Conservation (phyloP, 1,140 invertebrate genomes). For the Protaetia brevitarsis region DNA sequence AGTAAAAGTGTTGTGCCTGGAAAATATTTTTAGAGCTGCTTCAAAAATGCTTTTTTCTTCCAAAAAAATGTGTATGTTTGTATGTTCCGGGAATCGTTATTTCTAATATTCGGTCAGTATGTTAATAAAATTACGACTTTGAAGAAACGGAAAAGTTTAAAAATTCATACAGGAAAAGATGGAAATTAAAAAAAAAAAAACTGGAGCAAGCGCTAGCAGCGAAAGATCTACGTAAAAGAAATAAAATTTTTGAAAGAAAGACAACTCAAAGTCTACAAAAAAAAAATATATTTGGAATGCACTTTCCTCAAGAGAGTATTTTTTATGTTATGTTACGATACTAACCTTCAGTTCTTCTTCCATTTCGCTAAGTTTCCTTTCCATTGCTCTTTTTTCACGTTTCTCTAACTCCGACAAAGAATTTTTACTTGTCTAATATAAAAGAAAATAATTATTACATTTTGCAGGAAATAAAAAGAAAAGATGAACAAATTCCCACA, state of each 20-base stretch:
- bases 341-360: conserved; percentile 96
- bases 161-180: conserved; percentile 3
- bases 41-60: conserved; percentile 4
- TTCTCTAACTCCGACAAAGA: conserved; percentile 81
- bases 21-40: background rate
- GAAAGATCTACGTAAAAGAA: conserved; percentile 11
- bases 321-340: conserved; percentile 17
- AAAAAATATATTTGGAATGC: conserved; percentile 6
- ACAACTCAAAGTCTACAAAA: background rate
- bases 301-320: background rate
- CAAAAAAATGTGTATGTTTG: background rate
- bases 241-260: conserved; percentile 17
- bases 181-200: conserved; percentile 20
- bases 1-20: too few species aligned
- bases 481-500: background rate
- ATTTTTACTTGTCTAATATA: conserved; percentile 66
- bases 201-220: conserved; percentile 23
- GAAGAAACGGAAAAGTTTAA: background rate
- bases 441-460: conserved; percentile 30
- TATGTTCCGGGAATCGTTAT: background rate
- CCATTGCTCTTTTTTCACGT: conserved; percentile 88
- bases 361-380: conserved; percentile 94
- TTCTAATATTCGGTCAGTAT: background rate
- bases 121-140: conserved; percentile 9
- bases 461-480: conserved; percentile 26